Evolutionary conservation across 2,113 vertebrate genomes (phyloP).

Genomic region (Actenoides hombroni): DNA sequence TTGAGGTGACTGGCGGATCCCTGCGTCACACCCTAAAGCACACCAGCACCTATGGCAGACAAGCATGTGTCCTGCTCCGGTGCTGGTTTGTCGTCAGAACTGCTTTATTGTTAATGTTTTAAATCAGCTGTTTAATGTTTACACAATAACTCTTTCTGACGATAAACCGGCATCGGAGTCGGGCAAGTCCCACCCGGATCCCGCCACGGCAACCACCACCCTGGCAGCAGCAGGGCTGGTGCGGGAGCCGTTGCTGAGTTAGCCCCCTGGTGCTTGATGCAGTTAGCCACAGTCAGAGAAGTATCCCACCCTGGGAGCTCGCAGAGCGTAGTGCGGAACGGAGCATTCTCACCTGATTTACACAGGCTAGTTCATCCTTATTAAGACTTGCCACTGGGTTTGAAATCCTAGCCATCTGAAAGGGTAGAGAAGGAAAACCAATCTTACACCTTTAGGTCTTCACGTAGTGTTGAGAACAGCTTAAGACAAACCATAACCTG

Average conservation of each 20-base stretch:
- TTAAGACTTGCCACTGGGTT: constrained; percentile 26
- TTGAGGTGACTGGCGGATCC: not conserved
- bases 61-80: not conserved
- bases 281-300: not conserved
- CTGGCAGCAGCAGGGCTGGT: not conserved
- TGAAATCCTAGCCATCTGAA: constrained; percentile 7
- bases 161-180: constrained; percentile 13
- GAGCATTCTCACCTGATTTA: not conserved
- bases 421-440: constrained; percentile 30
- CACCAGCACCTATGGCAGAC: not conserved
- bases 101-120: constrained; percentile 38
- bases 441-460: constrained; percentile 40
- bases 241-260: not conserved
- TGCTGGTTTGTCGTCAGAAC: constrained; percentile 28
- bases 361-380: not conserved
- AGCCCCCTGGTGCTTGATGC: not conserved
- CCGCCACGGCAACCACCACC: not conserved
- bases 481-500: constrained; percentile 59
- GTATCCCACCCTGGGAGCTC: not conserved
- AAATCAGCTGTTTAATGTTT: constrained; percentile 20
- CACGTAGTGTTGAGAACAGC: constrained; percentile 56
- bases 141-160: constrained; percentile 2
- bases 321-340: not conserved
- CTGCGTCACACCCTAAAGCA: not conserved
- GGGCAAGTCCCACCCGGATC: not conserved